phyloP scores from a whole-genome alignment of 2,797 vertebrate species.

The Pseudochromis fuscus region DNA sequence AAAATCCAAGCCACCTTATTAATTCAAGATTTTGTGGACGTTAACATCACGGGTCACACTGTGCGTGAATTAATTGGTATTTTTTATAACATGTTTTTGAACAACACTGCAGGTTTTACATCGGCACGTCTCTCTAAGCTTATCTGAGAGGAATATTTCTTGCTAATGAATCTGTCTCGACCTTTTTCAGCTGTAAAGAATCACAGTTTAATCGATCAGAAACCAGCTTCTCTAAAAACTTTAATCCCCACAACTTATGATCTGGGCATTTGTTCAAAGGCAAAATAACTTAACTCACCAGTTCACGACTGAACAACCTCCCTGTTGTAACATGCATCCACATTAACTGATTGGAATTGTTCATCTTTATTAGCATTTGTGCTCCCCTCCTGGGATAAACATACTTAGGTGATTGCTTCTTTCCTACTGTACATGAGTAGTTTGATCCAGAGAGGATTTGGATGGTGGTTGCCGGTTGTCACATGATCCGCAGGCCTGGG shows the following conservation, averaged over 20 bases:
- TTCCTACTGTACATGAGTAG: conserved; percentile 63
- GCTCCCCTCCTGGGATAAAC: conserved; percentile 65
- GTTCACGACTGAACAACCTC: conserved; percentile 52
- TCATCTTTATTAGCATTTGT: conserved; percentile 77
- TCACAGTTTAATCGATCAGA: conserved; percentile 62
- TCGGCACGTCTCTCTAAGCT: conserved; percentile 22
- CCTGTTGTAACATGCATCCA: conserved; percentile 31
- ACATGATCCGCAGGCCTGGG: conserved; percentile 65
- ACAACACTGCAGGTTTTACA: conserved; percentile 20
- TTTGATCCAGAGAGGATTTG: conserved; percentile 79
- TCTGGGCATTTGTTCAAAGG: conserved; percentile 41
- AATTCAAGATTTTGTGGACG: conserved; percentile 36
- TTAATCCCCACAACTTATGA: conserved; percentile 43
- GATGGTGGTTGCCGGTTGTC: conserved; percentile 67
- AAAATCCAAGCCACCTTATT: conserved; percentile 40
- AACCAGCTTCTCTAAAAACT: conserved; percentile 50
- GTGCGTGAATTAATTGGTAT: neutral
- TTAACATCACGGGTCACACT: conserved; percentile 23
- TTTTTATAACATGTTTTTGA: conserved; percentile 27
- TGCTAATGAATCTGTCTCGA: conserved; percentile 67
- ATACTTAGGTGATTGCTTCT: conserved; percentile 81
- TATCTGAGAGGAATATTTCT: conserved; percentile 39
- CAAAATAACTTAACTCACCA: conserved; percentile 52
- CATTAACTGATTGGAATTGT: conserved; percentile 82
- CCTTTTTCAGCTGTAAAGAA: conserved; percentile 52